Evolutionary conservation across 2,113 vertebrate genomes (phyloP), one percentile per base, ranked within the genome.

Genomic region (Cyanistes caeruleus): DNA sequence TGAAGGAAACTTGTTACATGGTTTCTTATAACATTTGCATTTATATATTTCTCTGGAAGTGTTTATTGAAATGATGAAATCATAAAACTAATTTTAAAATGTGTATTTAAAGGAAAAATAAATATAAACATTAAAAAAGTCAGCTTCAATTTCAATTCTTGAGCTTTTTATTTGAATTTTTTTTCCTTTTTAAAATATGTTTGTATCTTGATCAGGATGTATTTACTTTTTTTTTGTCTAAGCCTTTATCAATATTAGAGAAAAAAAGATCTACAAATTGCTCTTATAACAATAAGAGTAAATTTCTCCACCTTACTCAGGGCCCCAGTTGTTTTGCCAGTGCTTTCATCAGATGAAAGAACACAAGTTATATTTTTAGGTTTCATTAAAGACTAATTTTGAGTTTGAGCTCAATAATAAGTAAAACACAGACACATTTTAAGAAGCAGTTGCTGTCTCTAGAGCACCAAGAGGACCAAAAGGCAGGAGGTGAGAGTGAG

Each of bases 311-410:
- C 58, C 48, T 78, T 22, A 70, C 20, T 4, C 37, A 78, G 17
- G 12, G 23, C 25, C 49, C 10, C 1, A 0, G 7, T 75, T 72
- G 18, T 76, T 30, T 62, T 52, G n/a, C 21, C 1, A 1, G 15
- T 33, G 13, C 13, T 44, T 53, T 41, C 9, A 31, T 44, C 53
- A 53, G 44, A 72, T 68, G 56, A 72, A 82, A 75, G 33, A 76
- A 27, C 27, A 53, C 7, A 28, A 24, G 68, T 82, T 55, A 9
- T 33, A 28, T 31, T 48, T 33, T 30, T 46, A 18, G 68, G 33
- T 39, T 27, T 89, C 7, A 19, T 76, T 73, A 73, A 80, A 59
- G 33, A 59, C 6, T 59, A 41, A 52, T 1, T 0, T 22, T 68
- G 84, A 86, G 2, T 72, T 91, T 76, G 23, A 80, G 15, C 18